A percentile compares a stretch with the other conserved stretches of the same genome.
These are phyloP conservation scores for Discoglossus pictus DNA, from an alignment of 2,797 vertebrate species.

Conservation along the genomic window DNA sequence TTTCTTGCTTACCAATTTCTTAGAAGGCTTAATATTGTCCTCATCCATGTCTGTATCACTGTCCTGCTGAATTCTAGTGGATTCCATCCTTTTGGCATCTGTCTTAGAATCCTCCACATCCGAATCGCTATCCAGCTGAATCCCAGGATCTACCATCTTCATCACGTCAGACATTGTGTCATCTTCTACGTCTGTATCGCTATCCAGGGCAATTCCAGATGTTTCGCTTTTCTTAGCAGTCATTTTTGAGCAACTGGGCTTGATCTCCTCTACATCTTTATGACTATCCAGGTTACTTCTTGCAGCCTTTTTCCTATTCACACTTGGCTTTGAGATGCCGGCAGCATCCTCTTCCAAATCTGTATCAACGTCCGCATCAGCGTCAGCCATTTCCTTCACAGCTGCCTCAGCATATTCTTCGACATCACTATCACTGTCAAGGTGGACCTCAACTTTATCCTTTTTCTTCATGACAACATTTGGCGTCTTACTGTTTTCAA, in stretches of 20 bases:
- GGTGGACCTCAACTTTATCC: not conserved
- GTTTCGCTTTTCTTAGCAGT: constrained; percentile 35
- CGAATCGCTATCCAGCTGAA: not conserved
- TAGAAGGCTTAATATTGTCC: not conserved
- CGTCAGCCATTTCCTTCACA: constrained; percentile 5
- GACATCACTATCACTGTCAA: constrained; percentile 16
- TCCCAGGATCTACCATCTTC: not conserved
- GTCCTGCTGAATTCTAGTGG: not conserved
- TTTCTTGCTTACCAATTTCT: not conserved
- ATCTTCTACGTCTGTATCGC: not conserved
- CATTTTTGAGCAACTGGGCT: no score
- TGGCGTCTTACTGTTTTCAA: not conserved
- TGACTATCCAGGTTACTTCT: no score
- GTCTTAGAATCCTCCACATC: not conserved
- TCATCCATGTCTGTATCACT: constrained; percentile 31
- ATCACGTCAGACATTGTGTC: not conserved
- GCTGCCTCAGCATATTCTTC: not conserved
- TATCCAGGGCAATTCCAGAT: constrained; percentile 1
- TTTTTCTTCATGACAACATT: constrained; percentile 4
- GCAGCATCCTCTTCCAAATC: constrained; percentile 46
- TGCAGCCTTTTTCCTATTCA: no score
- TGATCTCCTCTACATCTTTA: no score
- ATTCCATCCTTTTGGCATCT: not conserved
- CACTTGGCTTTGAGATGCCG: constrained; percentile 5
- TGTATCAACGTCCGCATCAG: constrained; percentile 32